Evolutionary conservation across 2,797 vertebrate genomes (phyloP), one percentile per base, ranked within the genome.

Genomic region (Chiroxiphia lanceolata): DNA sequence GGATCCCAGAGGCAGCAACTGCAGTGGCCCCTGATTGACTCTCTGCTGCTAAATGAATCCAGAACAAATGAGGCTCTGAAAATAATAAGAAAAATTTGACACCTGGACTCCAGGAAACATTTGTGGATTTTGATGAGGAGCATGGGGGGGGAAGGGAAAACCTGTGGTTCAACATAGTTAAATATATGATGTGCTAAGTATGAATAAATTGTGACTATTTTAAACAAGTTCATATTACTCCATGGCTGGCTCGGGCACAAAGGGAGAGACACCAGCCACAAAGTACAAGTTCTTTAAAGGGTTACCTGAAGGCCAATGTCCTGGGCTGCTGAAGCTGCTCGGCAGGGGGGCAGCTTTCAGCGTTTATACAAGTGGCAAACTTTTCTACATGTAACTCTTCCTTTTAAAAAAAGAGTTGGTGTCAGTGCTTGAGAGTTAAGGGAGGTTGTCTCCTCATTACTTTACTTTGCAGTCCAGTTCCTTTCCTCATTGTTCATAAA

Each of bases 151-250:
- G 56, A 50, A 68, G 85, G 93, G 77, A 84, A 87, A 93, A 79
- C 56, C 91, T 75, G 36, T 25, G 33, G 89, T 90, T 95, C 71
- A 80, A 8, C 4, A 0, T 51, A 82, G 86, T 96, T 93, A 92
- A 95, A 96, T 95, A 95, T 94, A 94, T 44, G 75, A 90, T 42
- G 95, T 97, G 94, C 86, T 93, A 95, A 95, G 83, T 71, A 57
- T 87, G 91, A 94, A 90, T 95, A 95, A 94, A 87, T 69, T 89
- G 90, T 87, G 94, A 91, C 83, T 83, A 23, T 94, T 96, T 94
- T 80, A 80, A 93, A 94, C 56, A 83, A 93, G 90, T 85, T 83
- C 64, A 12, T 83, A 33, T 77, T 77, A 63, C 31, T 64, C 63
- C 1, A 0, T 53, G 86, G 48, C 85, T 95, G 95, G 87, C 93